Base-by-base conservation (phyloP, 1,140 invertebrate genomes). In the Thalassaphorura encarpata region DNA sequence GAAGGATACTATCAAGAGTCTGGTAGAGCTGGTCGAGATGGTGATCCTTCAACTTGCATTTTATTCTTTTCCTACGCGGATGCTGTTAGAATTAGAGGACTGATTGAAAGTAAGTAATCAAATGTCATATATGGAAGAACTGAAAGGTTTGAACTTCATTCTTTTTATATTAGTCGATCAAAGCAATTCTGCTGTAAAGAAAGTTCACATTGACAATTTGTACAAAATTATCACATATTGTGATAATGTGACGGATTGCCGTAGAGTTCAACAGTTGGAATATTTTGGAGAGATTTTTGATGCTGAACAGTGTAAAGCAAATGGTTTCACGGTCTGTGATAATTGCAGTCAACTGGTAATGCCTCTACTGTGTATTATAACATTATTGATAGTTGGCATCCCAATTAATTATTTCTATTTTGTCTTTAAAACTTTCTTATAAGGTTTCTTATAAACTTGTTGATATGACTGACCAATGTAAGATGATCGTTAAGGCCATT, bases 1-100 rank as follows among this genome's bases (percentile, higher is more conserved):
- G 95, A 99, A 76, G 89, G 91, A 1, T 97, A 95, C 69, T 99
- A 99, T 75, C 96, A 99, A 72, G 96, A 99, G 76, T 85, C 92
- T 46, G 96, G 96, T 16, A 76, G 95, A 45, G 92, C 94, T 21
- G 96, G 96, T 1, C 76, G 95, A 54, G 94, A 98, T 74, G 89
- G 88, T 0, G 80, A 86, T 57, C 71, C 77, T 15, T 82, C 92
- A 3, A 73, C 81, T 56, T 97, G 93, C 67, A 78, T 93, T 54
- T 73, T 97, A 0, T 96, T 83, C 72, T 98, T 95, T 72, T 80
- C 77, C 60, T 94, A 92, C 67, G 57, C 72, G 1, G 94, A 97
- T 70, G 83, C 89, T 61, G 73, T 80, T 29, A 75, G 89, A 26
- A 76, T 88, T 8, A 74, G 83, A 47, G 81, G 81, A 62, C 77